phyloP scores from a whole-genome alignment of 2,888 invertebrate species.

The Dioctria linearis region DNA sequence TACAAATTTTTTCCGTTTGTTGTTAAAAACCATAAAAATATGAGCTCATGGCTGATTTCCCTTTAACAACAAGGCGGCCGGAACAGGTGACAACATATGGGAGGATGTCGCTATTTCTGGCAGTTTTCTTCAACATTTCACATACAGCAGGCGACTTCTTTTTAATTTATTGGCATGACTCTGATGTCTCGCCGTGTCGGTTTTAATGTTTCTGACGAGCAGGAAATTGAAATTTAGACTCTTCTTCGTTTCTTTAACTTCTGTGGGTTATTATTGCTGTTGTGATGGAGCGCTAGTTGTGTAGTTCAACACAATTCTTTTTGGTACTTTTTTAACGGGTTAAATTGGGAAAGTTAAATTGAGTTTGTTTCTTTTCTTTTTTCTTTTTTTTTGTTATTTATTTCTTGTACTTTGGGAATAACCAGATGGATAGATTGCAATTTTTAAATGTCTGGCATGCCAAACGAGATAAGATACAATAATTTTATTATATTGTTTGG shows the following conservation, averaged over 20 bases:
- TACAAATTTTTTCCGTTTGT: neutral
- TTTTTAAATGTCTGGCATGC: neutral
- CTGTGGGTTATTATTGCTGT: neutral
- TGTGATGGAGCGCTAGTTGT: neutral
- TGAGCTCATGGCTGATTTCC: conserved; percentile 27
- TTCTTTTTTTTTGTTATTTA: neutral
- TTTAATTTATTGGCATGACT: conserved; percentile 37
- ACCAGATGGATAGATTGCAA: conserved; percentile 14
- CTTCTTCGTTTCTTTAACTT: neutral
- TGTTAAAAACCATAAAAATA: conserved; percentile 15
- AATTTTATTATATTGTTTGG: neutral
- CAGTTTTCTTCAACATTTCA: conserved; percentile 26
- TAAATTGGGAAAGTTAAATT: conserved; percentile 43
- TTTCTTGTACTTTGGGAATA: conserved; percentile 9
- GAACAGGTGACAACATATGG: conserved; percentile 50
- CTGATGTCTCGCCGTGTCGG: conserved; percentile 11
- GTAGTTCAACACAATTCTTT: neutral
- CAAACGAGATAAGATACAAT: neutral
- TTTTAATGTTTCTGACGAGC: conserved; percentile 37
- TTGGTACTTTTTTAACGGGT: conserved; percentile 23
- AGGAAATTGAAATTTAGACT: conserved; percentile 52
- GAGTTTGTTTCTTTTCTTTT: conserved; percentile 38
- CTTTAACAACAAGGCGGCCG: conserved; percentile 27
- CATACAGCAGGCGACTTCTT: conserved; percentile 34
- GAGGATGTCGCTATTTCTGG: conserved; percentile 28